These are phyloP conservation scores for Hydrotaea cyrtoneurina DNA, from an alignment of 2,888 invertebrate genomes.

Conservation along the genomic window DNA sequence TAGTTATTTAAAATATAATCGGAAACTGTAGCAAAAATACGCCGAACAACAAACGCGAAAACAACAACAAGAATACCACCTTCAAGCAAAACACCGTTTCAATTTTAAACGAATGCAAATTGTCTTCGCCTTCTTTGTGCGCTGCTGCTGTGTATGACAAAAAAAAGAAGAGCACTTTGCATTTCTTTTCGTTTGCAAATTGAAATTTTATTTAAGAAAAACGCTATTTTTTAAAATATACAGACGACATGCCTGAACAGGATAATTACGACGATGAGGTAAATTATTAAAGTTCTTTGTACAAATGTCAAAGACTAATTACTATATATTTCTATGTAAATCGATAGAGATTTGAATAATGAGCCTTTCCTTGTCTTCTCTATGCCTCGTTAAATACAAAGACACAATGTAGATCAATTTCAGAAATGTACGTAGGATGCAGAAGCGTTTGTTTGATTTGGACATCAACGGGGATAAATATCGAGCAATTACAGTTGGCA, in stretches of 20 bases:
- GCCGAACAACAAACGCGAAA: slow-evolving; percentile 28
- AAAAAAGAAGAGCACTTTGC: not conserved
- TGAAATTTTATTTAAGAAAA: not conserved
- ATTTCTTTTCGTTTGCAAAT: not conserved
- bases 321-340: not conserved
- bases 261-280: slow-evolving; percentile 81
- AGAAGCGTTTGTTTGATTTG: too few relatives aligned
- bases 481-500: too few relatives aligned
- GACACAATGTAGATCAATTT: too few relatives aligned
- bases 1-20: slow-evolving; percentile 21
- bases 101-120: slow-evolving; percentile 8
- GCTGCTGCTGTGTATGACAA: not conserved
- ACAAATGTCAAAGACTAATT: slow-evolving; percentile 25
- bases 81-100: not conserved
- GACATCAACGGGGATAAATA: too few relatives aligned
- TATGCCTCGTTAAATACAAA: too few relatives aligned
- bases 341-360: not conserved
- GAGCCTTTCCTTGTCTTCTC: too few relatives aligned
- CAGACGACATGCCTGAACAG: slow-evolving; percentile 79
- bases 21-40: not conserved
- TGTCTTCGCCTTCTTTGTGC: slow-evolving; percentile 1
- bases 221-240: slow-evolving; percentile 2
- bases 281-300: slow-evolving; percentile 67
- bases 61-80: not conserved
- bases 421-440: too few relatives aligned